A percentile compares a stretch with the other conserved stretches of the same genome.
Evolutionary conservation across 2,113 vertebrate genomes (phyloP).

Genomic region (Ictalurus furcatus): DNA sequence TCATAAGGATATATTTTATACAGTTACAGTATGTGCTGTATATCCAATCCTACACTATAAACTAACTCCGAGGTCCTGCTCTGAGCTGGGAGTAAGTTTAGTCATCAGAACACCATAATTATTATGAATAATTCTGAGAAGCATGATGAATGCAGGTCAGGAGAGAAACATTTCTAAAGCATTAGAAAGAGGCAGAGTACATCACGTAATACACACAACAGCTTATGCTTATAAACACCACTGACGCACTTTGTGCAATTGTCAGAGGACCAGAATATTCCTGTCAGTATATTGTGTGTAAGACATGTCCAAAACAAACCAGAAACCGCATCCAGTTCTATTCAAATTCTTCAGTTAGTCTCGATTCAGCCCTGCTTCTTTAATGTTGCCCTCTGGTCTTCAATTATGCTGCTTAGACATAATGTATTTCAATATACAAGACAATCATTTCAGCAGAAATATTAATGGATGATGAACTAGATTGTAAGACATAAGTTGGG

Average conservation of each 20-base stretch:
- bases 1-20: background rate
- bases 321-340: background rate
- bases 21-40: too few relatives aligned
- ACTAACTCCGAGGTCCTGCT: background rate
- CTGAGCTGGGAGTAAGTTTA: background rate
- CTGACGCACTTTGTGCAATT: background rate
- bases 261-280: background rate
- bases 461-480: background rate
- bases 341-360: conserved; percentile 2
- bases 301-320: background rate
- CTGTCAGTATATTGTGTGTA: background rate
- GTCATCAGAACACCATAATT: background rate
- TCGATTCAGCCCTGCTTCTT: background rate
- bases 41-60: too few relatives aligned
- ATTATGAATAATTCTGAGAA: background rate
- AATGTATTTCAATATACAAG: conserved; percentile 18
- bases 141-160: background rate
- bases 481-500: background rate
- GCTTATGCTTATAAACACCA: background rate
- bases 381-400: conserved; percentile 7
- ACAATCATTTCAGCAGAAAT: conserved; percentile 9
- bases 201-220: background rate
- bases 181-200: background rate
- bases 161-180: too few relatives aligned
- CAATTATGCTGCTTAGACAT: conserved; percentile 4